phyloP scores from a whole-genome alignment of 2,888 invertebrate genomes.

The Phalera bucephala region DNA sequence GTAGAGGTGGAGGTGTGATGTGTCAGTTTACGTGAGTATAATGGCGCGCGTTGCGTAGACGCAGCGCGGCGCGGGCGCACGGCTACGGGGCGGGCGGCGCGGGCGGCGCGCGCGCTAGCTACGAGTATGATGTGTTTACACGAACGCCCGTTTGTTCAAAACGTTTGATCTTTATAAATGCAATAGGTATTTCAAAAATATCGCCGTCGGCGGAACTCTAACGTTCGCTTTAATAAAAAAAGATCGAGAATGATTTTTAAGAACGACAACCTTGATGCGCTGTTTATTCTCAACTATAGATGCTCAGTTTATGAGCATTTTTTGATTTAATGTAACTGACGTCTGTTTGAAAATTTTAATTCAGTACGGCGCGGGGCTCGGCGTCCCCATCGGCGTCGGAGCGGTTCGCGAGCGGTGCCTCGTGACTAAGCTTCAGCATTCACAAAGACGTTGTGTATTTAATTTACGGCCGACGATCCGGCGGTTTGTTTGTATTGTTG shows the following conservation, averaged over 20 bases:
- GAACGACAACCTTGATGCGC: slow-evolving; percentile 76
- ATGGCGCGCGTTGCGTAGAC: slow-evolving; percentile 48
- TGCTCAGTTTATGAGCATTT: slow-evolving; percentile 70
- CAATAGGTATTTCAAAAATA: slow-evolving; percentile 81
- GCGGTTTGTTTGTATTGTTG: slow-evolving; percentile 17
- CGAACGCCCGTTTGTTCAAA: slow-evolving; percentile 71
- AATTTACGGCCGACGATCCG: slow-evolving; percentile 18
- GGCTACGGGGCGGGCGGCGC: slow-evolving; percentile 8
- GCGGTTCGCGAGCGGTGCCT: slow-evolving; percentile 6
- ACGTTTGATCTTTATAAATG: slow-evolving; percentile 82
- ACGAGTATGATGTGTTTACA: slow-evolving; percentile 74
- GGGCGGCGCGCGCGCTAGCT: slow-evolving; percentile 35
- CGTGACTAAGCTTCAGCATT: slow-evolving; percentile 20
- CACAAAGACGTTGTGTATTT: slow-evolving; percentile 24
- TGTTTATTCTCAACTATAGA: slow-evolving; percentile 67
- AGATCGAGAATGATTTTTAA: slow-evolving; percentile 66
- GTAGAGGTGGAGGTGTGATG: slow-evolving; percentile 28
- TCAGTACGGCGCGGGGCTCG: slow-evolving; percentile 37
- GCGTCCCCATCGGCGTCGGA: slow-evolving; percentile 21
- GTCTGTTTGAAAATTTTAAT: slow-evolving; percentile 57
- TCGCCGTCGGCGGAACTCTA: slow-evolving; percentile 64
- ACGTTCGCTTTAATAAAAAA: slow-evolving; percentile 70
- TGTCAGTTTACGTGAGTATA: slow-evolving; percentile 42
- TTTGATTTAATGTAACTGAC: slow-evolving; percentile 63
- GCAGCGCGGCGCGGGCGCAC: slow-evolving; percentile 23